These are phyloP conservation scores for Nemapogon koenigi DNA, from an alignment of 2,888 invertebrate species.

Conservation along the genomic window DNA sequence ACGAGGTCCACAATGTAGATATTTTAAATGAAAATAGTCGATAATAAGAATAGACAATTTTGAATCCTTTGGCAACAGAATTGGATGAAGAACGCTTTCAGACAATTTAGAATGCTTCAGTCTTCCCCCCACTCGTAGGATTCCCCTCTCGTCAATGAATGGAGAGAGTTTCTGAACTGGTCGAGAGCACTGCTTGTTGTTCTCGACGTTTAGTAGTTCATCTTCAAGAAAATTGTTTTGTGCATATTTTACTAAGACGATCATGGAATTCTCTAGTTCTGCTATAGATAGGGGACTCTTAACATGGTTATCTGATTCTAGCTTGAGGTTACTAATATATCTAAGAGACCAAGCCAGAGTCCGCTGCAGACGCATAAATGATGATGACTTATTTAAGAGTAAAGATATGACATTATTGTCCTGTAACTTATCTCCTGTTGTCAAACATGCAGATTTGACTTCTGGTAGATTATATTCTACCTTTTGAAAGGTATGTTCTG, in stretches of 20 bases:
- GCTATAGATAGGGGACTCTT: not conserved
- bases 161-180: slow-evolving; percentile 4
- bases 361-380: too few species aligned
- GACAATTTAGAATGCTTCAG: slow-evolving; percentile 1
- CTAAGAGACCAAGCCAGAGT: not conserved
- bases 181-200: not conserved
- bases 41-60: slow-evolving; percentile 1
- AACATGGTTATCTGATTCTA: not conserved
- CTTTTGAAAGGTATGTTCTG: not conserved
- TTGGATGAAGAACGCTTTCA: not conserved
- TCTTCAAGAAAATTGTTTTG: slow-evolving; percentile 1
- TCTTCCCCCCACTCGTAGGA: slow-evolving; percentile 8
- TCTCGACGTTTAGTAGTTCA: not conserved
- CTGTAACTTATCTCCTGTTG: too few species aligned
- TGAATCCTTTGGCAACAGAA: slow-evolving; percentile 4
- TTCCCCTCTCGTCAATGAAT: not conserved
- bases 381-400: too few species aligned
- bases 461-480: not conserved
- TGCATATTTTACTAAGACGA: not conserved
- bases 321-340: slow-evolving; percentile 1
- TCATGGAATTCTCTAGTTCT: slow-evolving; percentile 1
- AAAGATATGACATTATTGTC: too few species aligned
- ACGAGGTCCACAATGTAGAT: slow-evolving; percentile 9
- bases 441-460: not conserved
- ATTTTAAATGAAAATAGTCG: slow-evolving; percentile 6